phyloP scores from a whole-genome alignment of 37 sponge, comb jelly and placozoan genomes.

The Crambe crambe region DNA sequence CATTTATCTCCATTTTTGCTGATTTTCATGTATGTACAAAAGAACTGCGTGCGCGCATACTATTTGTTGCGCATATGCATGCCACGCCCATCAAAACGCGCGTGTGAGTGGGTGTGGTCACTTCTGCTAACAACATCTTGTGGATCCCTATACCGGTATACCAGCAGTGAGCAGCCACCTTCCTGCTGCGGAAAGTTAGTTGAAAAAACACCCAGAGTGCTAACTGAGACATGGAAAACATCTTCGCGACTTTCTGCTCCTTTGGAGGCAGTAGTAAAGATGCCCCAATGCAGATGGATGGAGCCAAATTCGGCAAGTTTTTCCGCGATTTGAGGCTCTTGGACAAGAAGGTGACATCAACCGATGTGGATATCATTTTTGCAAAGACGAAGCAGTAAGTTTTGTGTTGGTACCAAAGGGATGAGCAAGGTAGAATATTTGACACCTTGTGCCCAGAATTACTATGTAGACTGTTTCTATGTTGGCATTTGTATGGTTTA shows the following conservation, averaged over 20 bases:
- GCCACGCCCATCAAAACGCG: too few species aligned
- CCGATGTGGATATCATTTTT: slow-evolving; percentile 91
- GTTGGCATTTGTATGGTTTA: neutral
- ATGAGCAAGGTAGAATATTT: neutral
- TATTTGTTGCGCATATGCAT: too few species aligned
- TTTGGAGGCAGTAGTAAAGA: slow-evolving; percentile 61
- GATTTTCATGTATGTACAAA: too few species aligned
- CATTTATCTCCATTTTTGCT: too few species aligned
- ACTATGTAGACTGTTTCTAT: neutral
- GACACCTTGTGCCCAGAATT: too few species aligned
- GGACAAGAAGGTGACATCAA: slow-evolving; percentile 82
- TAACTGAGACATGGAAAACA: slow-evolving; percentile 15
- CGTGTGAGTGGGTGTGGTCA: neutral
- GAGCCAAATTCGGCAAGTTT: slow-evolving; percentile 87
- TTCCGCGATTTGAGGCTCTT: slow-evolving; percentile 72
- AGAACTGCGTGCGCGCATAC: too few species aligned
- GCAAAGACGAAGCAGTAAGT: slow-evolving; percentile 71
- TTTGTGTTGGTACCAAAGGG: neutral
- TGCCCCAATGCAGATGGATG: slow-evolving; percentile 61
- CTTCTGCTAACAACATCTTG: neutral
- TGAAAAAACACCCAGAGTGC: neutral
- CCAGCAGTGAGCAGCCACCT: neutral
- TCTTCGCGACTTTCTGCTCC: slow-evolving; percentile 61
- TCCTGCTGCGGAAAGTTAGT: too few species aligned
- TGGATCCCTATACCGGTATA: neutral